Conservation (phyloP, 2,888 invertebrate genomes). For the Caenorhabditis sp. region DNA sequence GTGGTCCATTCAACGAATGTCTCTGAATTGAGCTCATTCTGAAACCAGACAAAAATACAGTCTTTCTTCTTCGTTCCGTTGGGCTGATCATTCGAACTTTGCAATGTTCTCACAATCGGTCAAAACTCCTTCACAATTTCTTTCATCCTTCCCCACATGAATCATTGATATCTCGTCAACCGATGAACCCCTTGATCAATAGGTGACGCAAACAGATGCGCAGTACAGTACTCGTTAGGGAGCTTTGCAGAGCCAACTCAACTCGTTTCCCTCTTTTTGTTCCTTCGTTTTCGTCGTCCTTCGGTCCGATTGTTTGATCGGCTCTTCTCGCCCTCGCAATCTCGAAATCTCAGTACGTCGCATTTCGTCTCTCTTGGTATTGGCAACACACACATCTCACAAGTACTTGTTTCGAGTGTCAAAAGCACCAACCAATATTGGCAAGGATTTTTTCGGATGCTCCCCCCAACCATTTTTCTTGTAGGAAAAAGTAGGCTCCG, state of each 20-base stretch:
- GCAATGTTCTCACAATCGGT: constrained; percentile 22
- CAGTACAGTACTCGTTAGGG: constrained; percentile 36
- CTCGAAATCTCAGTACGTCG: constrained; percentile 49
- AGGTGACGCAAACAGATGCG: constrained; percentile 12
- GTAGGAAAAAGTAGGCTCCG: constrained; percentile 38
- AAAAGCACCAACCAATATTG: constrained; percentile 60
- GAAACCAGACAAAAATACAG: too few relatives aligned
- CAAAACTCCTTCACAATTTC: neutral
- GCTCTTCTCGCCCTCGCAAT: constrained; percentile 65
- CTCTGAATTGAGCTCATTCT: too few relatives aligned
- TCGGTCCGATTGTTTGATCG: constrained; percentile 58
- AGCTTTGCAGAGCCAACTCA: constrained; percentile 17
- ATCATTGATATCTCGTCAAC: constrained; percentile 43
- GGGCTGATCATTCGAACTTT: constrained; percentile 11
- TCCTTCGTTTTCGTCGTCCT: constrained; percentile 1
- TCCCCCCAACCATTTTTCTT: constrained; percentile 25
- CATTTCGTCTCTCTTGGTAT: constrained; percentile 31
- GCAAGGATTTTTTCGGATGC: constrained; percentile 26
- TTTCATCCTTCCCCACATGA: neutral
- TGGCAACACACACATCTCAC: constrained; percentile 53
- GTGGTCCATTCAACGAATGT: too few relatives aligned
- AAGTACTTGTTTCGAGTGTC: constrained; percentile 65
- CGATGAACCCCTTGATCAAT: constrained; percentile 50
- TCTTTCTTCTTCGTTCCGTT: too few relatives aligned
- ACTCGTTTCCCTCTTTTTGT: constrained; percentile 1